Conservation (phyloP, 1,140 invertebrate genomes). For the Listronotus bonariensis region DNA sequence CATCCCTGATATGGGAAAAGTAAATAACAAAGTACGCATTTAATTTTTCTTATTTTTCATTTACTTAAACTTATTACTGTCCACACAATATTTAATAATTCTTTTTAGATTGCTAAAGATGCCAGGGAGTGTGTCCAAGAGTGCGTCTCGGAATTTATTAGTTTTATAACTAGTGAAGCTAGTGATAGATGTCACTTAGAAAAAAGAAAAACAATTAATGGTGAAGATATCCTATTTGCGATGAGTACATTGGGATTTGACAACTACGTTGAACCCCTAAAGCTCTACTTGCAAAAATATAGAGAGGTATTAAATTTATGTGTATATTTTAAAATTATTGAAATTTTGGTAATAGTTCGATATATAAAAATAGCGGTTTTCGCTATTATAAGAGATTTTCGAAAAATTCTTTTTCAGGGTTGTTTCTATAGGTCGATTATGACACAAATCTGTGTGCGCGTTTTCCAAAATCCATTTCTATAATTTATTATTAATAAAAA, state of each 20-base stretch:
- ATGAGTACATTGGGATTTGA: slow-evolving; percentile 98
- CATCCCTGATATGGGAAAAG: slow-evolving; percentile 94
- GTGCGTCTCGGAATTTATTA: slow-evolving; percentile 99
- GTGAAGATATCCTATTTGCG: slow-evolving; percentile 96
- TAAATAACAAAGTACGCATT: slow-evolving; percentile 57
- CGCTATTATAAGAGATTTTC: too few relatives aligned
- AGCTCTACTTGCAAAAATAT: slow-evolving; percentile 96
- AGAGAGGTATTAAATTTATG: too few relatives aligned
- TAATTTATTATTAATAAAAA: too few relatives aligned
- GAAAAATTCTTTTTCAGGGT: too few relatives aligned
- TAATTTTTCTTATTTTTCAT: not conserved
- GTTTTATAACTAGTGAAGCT: slow-evolving; percentile 98
- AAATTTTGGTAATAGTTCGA: too few relatives aligned
- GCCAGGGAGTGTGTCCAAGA: slow-evolving; percentile 99
- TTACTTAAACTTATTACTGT: not conserved
- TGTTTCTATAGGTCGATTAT: too few relatives aligned
- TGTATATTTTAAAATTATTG: too few relatives aligned
- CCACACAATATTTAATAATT: not conserved
- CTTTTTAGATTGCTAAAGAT: slow-evolving; percentile 93
- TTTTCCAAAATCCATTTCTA: too few relatives aligned
- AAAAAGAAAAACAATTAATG: slow-evolving; percentile 99
- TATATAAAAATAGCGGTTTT: too few relatives aligned
- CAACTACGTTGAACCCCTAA: slow-evolving; percentile 97
- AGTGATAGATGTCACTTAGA: slow-evolving; percentile 96
- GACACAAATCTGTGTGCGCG: too few relatives aligned